Base-by-base conservation (phyloP, 1,140 invertebrate species). In the Dendroctonus ponderosae region DNA sequence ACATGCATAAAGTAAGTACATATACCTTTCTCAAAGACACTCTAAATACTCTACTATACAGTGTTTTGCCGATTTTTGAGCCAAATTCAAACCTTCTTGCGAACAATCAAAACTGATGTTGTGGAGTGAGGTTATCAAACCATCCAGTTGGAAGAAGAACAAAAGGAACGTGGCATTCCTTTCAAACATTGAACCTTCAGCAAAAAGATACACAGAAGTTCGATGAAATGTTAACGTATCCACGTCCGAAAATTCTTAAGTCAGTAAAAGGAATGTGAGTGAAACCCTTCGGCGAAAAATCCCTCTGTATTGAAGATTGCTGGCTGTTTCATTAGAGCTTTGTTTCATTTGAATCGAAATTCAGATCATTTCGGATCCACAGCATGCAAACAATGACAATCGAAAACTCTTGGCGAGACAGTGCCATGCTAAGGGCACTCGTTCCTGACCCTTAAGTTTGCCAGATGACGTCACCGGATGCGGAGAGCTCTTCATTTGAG, bases 361-460 rank as follows among this genome's bases (percentile, higher is more conserved):
- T 46, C 43, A 52, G 50, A 52, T 52, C 8, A 52, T 14, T 37
- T 37, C 9, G n/a, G 15, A 52, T 9, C 26, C 26, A 26, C 26
- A 26, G 26, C 26, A 26, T 26, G 44, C 38, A 62, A 62, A 62
- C 61, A 62, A 62, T 50, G 59, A 61, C 59, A 61, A 61, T 61
- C 12, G 42, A 62, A 62, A 54, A 44, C 50, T 51, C 61, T 62
- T 53, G 49, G 11, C 49, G n/a, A 53, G 61, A 53, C 61, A 62
- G 61, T 49, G 61, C 50, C 50, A 51, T 42, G 49, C 40, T 62
- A 43, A 62, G 61, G 50, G 61, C 51, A 40, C 61, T 62, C 50
- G 12, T 62, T 62, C 50, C 12, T 62, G 50, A 62, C 61, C 61
- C 61, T 62, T 53, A 61, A 61, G 49, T 61, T 61, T 61, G 59